Evolutionary conservation across 2,113 vertebrate genomes (phyloP), one percentile per base, ranked within the genome.

Genomic region (Lepus europaeus): DNA sequence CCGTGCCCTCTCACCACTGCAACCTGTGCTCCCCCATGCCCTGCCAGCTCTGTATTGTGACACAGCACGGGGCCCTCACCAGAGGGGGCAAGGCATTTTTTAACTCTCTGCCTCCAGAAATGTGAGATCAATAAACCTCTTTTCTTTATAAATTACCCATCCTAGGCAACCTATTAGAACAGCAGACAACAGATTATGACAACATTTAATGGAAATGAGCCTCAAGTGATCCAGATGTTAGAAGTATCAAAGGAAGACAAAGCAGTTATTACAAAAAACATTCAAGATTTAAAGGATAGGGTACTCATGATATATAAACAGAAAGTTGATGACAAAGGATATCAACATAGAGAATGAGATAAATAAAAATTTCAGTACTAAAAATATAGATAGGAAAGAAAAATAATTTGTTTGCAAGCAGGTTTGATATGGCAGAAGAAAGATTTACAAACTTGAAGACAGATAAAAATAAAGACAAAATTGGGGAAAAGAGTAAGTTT

Each of bases 51-150:
- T 23, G 6, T 29, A 23, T 64, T 66, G 56, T 14, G 27, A 81
- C 23, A 27, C 25, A 56, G 29, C n/a, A 9, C 8, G 25, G 31
- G 25, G 4, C 9, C 0, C 16, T 5, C 31, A 8, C 17, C 9
- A 68, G 19, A 39, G 9, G 13, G 14, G 27, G 29, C 20, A 14
- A 7, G 12, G 23, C 16, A 19, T 29, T 9, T 39, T 64, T n/a
- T 25, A 31, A 39, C 22, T 53, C 14, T n/a, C 16, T 45, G 6
- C 45, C 56, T 68, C 20, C 31, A 25, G n/a, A 66, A n/a, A 3
- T 14, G 53, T 23, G 14, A 74, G 20, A 10, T 76, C 27, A 45
- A 88, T 5, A 8, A 63, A 61, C 7, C 3, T 53, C 25, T 82
- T 56, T 92, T 76, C 27, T 66, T 74, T 22, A 82, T 39, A 68